Evolutionary conservation across 2,797 vertebrate genomes (phyloP), one percentile per base, ranked within the genome.

Genomic region (Miichthys miiuy): DNA sequence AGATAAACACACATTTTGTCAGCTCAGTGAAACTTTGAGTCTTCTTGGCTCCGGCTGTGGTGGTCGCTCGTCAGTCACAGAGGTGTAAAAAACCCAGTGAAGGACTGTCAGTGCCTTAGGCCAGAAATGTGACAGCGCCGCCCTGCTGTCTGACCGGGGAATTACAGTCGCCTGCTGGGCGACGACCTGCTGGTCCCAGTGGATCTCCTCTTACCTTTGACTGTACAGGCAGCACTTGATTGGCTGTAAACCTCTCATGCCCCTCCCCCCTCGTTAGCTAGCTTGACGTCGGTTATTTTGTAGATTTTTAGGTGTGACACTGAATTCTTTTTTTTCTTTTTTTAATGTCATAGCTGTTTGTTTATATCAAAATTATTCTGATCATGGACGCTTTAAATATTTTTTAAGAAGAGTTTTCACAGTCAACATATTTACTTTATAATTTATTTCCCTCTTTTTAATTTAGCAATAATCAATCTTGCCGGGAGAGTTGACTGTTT

Each of bases 101-200:
- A 38, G 82, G 72, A 85, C 77, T 72, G 68, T 72, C 83, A 60
- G 92, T 94, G 93, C 93, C 92, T 94, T 93, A 88, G 69, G 73
- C 70, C 72, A 66, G 76, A 73, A 62, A 81, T 16, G 21, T 48
- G 3, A 25, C 52, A 50, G 57, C 75, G 21, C 74, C 58, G 2
- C 77, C 71, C 65, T 86, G 57, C 72, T 77, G 77, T 56, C 58
- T 38, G 71, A 54, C 60, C 2, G 14, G 47, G 75, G 81, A 62
- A 75, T 34, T 52, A n/a, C 84, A 71, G 25, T 27, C 3, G 1
- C 7, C 62, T 41, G 30, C 23, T 54, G 60, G 38, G 11, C 30
- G n/a, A n/a, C 1, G 4, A 44, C 16, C 44, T 65, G 21, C 64
- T 51, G 46, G 65, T 58, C 72, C 63, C 3, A 56, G 75, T 38